Base-by-base conservation (phyloP, 2,113 vertebrate species). In the Osmerus eperlanus region DNA sequence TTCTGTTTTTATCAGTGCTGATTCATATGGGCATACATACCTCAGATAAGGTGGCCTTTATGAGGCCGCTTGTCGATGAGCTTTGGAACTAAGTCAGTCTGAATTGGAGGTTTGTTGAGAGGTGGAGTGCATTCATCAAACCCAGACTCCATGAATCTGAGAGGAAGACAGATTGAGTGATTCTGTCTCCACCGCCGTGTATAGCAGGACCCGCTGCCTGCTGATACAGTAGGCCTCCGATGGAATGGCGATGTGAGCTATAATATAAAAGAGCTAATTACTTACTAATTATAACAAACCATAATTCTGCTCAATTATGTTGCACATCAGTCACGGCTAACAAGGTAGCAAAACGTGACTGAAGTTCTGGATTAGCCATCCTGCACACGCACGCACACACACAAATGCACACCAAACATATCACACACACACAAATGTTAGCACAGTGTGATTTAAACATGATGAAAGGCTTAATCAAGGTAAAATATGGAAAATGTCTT, bases 1-100 rank as follows among this genome's bases (percentile, higher is more conserved):
- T 2, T 68, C 71, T 70, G 19, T 66, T 58, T 82, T 83, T 77
- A 80, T 75, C 69, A 3, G 68, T 12, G 52, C 62, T 28, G 77
- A 52, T 70, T 84, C 75, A 73, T 66, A 32, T 14, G 60, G 78
- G 68, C 79, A 18, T 65, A 78, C 1, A 12, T 47, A 62, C 68
- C 77, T 81, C 74, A 73, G 79, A 87, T 84, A 74, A 62, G 76
- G 67, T 77, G 81, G 78, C 84, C 81, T 85, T 87, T 75, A 77
- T 82, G 66, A 79, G 76, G 69, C 78, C 51, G 71, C 81, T 71
- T 81, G 81, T 87, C 84, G 13, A 0, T 16, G 28, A 76, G 63
- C 36, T 70, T 70, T 56, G 61, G 77, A 41, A 6, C 70, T 73
- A 83, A 81, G 78, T 83, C 71, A 71, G 55, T 71, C 19, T 71